Evolutionary conservation across 2,113 vertebrate genomes (phyloP).

Genomic region (Hydropotes inermis): DNA sequence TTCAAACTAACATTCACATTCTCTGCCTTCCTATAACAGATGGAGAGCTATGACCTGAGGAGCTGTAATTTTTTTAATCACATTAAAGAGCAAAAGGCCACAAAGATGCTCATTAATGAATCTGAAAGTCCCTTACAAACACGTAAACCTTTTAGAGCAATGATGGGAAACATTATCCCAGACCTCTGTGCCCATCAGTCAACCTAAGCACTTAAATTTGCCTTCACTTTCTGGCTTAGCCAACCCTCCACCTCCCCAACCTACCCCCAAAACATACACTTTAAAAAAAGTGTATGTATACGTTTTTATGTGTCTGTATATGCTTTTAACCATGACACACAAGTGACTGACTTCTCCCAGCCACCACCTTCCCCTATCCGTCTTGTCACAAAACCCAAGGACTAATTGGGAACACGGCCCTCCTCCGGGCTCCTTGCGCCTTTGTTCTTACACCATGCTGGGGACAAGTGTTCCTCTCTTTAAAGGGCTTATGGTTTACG

Average conservation of each 20-base stretch:
- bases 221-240: background rate
- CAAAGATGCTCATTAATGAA: background rate
- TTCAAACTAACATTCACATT: slow-evolving; percentile 2
- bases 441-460: background rate
- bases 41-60: background rate
- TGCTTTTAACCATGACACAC: background rate
- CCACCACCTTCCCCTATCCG: background rate
- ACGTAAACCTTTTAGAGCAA: background rate
- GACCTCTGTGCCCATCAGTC: background rate
- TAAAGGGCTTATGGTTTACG: background rate
- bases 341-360: background rate
- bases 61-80: background rate
- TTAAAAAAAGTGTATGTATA: background rate
- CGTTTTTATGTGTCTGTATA: background rate
- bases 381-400: background rate
- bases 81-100: background rate
- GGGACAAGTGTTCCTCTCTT: background rate
- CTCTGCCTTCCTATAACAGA: background rate
- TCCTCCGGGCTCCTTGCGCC: background rate
- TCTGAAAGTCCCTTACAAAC: background rate
- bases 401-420: background rate
- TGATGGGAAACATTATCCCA: background rate
- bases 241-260: background rate
- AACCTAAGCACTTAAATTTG: background rate
- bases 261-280: background rate